Evolutionary conservation across 2,113 vertebrate genomes (phyloP), one percentile per base, ranked within the genome.

Genomic region (Austrofundulus limnaeus): DNA sequence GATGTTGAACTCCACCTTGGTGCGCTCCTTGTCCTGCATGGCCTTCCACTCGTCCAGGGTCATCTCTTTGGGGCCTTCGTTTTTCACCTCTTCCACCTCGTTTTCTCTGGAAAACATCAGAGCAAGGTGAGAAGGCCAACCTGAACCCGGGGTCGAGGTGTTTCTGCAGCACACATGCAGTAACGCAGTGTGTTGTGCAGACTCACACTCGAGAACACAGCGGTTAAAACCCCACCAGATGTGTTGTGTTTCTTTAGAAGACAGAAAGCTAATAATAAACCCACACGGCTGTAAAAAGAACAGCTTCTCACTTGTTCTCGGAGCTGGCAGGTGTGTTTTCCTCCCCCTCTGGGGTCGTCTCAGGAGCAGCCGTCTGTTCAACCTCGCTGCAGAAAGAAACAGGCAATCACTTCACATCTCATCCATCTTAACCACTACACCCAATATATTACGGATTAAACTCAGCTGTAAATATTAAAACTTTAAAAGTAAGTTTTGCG

Each of bases 21-120:
- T 93, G 66, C 96, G 94, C 62, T 97, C 97, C 89, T 99, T 99
- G 84, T 95, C 96, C 76, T 99, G 97, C 94, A 98, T 95, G 76
- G 97, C 97, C 90, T 99, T 99, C 97, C 97, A 99, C 84, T 99
- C 97, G 41, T 99, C 97, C 90, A 99, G 92, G 70, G 96, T 98
- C 97, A 99, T 99, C 78, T 99, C 96, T 90, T 94, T 98, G 41
- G 97, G 93, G 39, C 95, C 95, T 89, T 99, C 97, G 31, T 93
- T 95, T 90, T 99, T 99, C 5, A 95, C 94, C 66, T 99, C 97
- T 84, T 98, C 96, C 20, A 91, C 95, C 87, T 99, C 96, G 3
- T 99, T 99, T 78, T 99, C 97, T 87, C 97, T 96, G 69, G 17
- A 55, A 68, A 21, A 39, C 37, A 72, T 49, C 43, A 77, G 21